These are phyloP conservation scores for Solenopsis fugax DNA, from an alignment of 1,140 invertebrate species.

Conservation along the genomic window DNA sequence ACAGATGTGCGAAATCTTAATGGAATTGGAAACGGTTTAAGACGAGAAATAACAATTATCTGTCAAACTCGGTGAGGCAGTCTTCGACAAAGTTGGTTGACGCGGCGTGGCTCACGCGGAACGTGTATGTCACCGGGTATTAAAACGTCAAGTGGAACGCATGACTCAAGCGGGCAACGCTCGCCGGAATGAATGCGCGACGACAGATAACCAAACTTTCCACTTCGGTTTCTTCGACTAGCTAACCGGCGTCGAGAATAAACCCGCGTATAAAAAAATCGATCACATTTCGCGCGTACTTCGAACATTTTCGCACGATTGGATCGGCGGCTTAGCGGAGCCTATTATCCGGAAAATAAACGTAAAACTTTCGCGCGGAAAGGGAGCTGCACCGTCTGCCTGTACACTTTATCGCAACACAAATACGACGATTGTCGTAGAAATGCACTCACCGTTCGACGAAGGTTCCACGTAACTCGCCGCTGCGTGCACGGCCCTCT, in stretches of 20 bases:
- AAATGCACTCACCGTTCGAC: constrained; percentile 54
- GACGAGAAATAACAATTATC: background rate
- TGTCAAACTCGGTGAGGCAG: background rate
- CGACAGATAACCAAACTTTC: constrained; percentile 23
- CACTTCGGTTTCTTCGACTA: no score
- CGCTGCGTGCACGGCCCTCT: background rate
- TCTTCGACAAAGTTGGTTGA: background rate
- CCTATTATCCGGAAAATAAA: background rate
- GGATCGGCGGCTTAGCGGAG: background rate
- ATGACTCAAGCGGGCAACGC: constrained; percentile 38
- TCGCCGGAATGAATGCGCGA: background rate
- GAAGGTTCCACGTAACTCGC: constrained; percentile 4
- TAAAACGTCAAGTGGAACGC: constrained; percentile 10
- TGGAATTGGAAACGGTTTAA: background rate
- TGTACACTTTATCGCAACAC: no score
- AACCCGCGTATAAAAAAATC: background rate
- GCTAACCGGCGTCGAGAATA: background rate
- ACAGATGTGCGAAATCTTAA: background rate
- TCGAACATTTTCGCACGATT: background rate
- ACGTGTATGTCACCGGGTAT: constrained; percentile 13
- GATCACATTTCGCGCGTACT: background rate
- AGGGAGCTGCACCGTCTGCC: background rate
- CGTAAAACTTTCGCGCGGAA: background rate
- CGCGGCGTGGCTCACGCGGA: background rate
- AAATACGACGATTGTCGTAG: background rate